Percentiles rank a stretch among this genome's conserved stretches.
Evolutionary conservation across 1,140 invertebrate genomes (phyloP).

Genomic region (Theocolax elegans): DNA sequence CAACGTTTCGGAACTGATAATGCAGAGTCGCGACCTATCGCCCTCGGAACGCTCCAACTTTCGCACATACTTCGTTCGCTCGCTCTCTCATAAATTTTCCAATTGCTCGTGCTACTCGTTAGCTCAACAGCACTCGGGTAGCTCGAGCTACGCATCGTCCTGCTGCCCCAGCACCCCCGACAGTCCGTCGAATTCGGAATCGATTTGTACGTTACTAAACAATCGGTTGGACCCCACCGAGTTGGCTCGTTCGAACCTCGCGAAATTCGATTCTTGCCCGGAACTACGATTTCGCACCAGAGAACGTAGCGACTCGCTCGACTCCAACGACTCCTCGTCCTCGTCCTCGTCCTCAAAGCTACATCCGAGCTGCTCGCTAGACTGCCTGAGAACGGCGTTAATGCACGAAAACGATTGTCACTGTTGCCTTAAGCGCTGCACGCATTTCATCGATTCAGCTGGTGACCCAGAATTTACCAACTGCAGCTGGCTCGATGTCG

Average conservation of each 20-base stretch:
- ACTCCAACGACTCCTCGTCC: neutral
- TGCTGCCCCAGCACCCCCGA: neutral
- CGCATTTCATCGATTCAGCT: neutral
- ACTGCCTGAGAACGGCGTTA: constrained; percentile 24
- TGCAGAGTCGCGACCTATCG: constrained; percentile 55
- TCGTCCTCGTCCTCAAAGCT: constrained; percentile 15
- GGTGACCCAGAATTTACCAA: too few relatives aligned
- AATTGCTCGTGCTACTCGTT: constrained; percentile 57
- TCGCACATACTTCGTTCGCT: constrained; percentile 56
- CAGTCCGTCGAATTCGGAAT: constrained; percentile 1
- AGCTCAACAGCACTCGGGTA: constrained; percentile 1
- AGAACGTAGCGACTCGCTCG: constrained; percentile 9
- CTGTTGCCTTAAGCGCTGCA: neutral
- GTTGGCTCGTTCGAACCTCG: neutral
- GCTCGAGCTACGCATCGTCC: constrained; percentile 2
- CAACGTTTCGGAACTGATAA: constrained; percentile 59
- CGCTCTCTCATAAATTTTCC: constrained; percentile 58
- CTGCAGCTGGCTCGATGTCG: constrained; percentile 10
- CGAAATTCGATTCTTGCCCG: constrained; percentile 15
- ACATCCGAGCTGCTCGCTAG: constrained; percentile 41
- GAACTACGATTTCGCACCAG: too few relatives aligned
- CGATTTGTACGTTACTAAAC: too few relatives aligned
- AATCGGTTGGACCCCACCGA: too few relatives aligned
- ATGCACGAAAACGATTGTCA: neutral
- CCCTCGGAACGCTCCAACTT: constrained; percentile 58